Percentiles rank a stretch among this genome's conserved stretches.
phyloP scores from a whole-genome alignment of 2,113 vertebrate species.

The Pedionomus torquatus region DNA sequence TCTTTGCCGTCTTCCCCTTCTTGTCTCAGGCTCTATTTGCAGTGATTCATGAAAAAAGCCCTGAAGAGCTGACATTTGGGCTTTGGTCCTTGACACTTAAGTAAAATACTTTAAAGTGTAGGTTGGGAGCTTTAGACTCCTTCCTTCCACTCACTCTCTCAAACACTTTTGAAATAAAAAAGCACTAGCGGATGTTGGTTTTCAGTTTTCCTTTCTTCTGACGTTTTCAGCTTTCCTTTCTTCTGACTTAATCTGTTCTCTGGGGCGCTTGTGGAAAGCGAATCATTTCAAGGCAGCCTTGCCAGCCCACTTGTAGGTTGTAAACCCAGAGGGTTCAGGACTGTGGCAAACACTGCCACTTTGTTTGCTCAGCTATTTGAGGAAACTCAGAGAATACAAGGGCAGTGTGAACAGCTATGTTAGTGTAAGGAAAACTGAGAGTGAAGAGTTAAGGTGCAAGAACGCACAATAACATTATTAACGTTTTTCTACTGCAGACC shows the following conservation, averaged over 20 bases:
- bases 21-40: conserved; percentile 10
- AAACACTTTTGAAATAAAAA: conserved; percentile 43
- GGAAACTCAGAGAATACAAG: background rate
- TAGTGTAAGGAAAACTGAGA: background rate
- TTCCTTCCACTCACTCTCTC: conserved; percentile 32
- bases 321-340: background rate
- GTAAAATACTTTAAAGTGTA: conserved; percentile 49
- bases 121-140: conserved; percentile 10
- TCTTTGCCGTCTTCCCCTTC: conserved; percentile 11
- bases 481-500: background rate
- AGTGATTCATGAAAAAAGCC: conserved; percentile 45
- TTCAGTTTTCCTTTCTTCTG: conserved; percentile 19
- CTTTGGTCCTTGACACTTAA: conserved; percentile 47
- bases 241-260: background rate
- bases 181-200: background rate
- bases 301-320: conserved; percentile 6
- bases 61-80: conserved; percentile 21
- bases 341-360: background rate
- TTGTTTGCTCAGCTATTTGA: background rate
- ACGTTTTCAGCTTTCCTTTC: conserved; percentile 20
- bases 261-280: background rate
- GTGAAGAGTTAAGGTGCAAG: background rate
- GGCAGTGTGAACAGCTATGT: background rate
- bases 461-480: background rate
- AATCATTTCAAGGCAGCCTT: background rate